Evolutionary conservation across 2,797 vertebrate species (phyloP).

Genomic region (Lepus oiostolus): DNA sequence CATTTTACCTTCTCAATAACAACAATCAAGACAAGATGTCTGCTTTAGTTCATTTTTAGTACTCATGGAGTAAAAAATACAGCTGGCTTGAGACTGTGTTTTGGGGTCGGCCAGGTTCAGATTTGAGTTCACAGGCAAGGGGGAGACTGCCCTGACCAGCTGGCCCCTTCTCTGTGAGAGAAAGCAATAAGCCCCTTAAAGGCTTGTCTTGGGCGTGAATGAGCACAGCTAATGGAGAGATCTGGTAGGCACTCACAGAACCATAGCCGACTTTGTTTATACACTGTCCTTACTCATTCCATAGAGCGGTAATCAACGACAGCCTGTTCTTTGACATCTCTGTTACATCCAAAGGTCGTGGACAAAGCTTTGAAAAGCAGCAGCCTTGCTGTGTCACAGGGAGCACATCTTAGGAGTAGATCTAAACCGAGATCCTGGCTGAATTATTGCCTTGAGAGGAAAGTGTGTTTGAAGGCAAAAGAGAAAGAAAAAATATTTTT

Average conservation of each 20-base stretch:
- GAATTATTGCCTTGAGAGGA: background rate
- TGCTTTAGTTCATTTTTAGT: background rate
- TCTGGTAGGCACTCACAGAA: background rate
- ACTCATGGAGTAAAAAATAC: no score
- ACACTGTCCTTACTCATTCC: background rate
- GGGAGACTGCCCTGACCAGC: background rate
- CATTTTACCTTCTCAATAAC: background rate
- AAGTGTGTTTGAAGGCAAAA: background rate
- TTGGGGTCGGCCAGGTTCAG: background rate
- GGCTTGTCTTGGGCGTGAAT: background rate
- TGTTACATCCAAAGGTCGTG: background rate
- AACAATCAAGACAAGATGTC: background rate
- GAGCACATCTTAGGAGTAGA: background rate
- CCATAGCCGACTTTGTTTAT: background rate
- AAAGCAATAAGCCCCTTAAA: background rate
- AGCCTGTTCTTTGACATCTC: background rate
- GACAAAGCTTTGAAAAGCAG: background rate
- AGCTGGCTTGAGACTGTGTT: background rate
- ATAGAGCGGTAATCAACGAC: background rate
- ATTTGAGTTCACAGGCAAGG: background rate
- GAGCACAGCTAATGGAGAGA: background rate
- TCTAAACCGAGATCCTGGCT: background rate
- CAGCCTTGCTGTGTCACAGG: background rate
- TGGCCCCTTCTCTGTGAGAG: background rate
- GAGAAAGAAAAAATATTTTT: background rate